phyloP scores from a whole-genome alignment of 1,140 invertebrate species.

The Drosophila leontia region DNA sequence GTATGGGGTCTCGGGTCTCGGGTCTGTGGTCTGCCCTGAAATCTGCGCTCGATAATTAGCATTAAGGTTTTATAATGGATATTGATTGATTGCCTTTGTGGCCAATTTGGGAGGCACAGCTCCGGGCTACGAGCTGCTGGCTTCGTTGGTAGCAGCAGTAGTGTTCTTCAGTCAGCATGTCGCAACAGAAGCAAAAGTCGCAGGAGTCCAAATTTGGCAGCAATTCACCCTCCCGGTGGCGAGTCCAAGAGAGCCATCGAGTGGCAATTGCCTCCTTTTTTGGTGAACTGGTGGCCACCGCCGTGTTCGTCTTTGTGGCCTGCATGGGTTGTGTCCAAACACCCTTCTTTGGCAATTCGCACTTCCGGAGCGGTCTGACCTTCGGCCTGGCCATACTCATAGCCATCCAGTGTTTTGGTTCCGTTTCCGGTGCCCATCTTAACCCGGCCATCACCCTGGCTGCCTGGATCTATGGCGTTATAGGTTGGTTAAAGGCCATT shows the following conservation, averaged over 20 bases:
- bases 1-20: neutral
- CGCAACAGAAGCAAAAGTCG: conserved; percentile 50
- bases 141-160: conserved; percentile 21
- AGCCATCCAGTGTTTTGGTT: conserved; percentile 89
- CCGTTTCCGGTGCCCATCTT: conserved; percentile 94
- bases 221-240: conserved; percentile 9
- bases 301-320: conserved; percentile 90
- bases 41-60: conserved; percentile 77
- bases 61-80: conserved; percentile 81
- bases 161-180: conserved; percentile 52
- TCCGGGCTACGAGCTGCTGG: neutral
- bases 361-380: conserved; percentile 68
- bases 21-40: conserved; percentile 13
- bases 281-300: conserved; percentile 91
- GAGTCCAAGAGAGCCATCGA: conserved; percentile 14
- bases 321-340: conserved; percentile 88
- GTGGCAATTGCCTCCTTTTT: conserved; percentile 54
- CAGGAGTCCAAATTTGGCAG: conserved; percentile 12
- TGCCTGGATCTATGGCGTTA: conserved; percentile 85
- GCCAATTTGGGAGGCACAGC: conserved; percentile 42
- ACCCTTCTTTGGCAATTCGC: conserved; percentile 44
- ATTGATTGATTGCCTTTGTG: conserved; percentile 65
- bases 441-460: conserved; percentile 94
- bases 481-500: conserved; percentile 88
- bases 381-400: conserved; percentile 76